A percentile compares a stretch with the other conserved stretches of the same genome.
These are phyloP conservation scores for Dynastes maya DNA, from an alignment of 2,888 invertebrate species.

Conservation along the genomic window DNA sequence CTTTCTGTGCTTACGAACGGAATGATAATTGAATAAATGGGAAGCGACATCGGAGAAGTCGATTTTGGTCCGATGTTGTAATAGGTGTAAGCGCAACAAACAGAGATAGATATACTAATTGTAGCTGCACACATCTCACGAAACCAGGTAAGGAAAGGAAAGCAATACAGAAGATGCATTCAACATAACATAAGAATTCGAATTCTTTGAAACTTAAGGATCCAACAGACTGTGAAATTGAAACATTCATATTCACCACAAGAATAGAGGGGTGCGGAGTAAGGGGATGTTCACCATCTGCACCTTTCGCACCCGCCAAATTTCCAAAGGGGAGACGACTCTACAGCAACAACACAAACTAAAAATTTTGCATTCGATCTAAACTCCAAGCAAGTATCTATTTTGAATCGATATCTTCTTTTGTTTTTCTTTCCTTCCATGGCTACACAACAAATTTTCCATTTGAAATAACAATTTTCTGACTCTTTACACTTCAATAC, in stretches of 20 bases:
- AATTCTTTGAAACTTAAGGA: constrained; percentile 54
- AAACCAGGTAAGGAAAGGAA: not conserved
- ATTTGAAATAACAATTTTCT: constrained; percentile 10
- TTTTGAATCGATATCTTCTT: constrained; percentile 27
- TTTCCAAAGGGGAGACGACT: not conserved
- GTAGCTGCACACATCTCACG: not conserved
- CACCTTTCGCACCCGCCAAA: constrained; percentile 53
- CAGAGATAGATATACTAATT: not conserved
- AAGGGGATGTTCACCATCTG: constrained; percentile 53
- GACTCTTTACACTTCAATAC: constrained; percentile 4
- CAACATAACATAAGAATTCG: constrained; percentile 38
- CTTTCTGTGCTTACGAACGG: not conserved
- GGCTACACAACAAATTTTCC: not conserved
- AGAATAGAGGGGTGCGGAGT: not conserved
- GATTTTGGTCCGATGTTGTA: constrained; percentile 55
- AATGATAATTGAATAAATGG: constrained; percentile 20
- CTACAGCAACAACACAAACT: constrained; percentile 45
- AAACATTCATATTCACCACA: constrained; percentile 59
- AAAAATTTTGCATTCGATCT: constrained; percentile 49
- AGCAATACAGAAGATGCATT: constrained; percentile 25
- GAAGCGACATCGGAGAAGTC: constrained; percentile 54
- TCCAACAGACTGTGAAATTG: constrained; percentile 59
- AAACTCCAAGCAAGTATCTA: constrained; percentile 7
- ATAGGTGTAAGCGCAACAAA: constrained; percentile 14
- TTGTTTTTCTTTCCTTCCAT: constrained; percentile 12